phyloP scores from a whole-genome alignment of 2,888 invertebrate genomes.

The Limenitis camilla region DNA sequence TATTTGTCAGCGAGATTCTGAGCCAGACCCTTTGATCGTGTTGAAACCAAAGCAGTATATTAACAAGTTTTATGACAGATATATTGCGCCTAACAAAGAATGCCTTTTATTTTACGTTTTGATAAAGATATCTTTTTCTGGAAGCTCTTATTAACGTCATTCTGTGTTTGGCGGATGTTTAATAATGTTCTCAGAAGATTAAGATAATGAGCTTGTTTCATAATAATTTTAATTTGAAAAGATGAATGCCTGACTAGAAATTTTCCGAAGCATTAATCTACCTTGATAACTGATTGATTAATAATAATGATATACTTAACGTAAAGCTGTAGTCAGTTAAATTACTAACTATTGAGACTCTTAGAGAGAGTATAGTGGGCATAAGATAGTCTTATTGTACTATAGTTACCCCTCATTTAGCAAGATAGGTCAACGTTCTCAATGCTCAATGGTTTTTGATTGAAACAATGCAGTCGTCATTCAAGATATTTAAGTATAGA shows the following conservation, averaged over 20 bases:
- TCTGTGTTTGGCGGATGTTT: conserved; percentile 16
- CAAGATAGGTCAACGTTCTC: conserved; percentile 63
- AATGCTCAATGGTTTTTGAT: conserved; percentile 64
- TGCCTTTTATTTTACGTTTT: conserved; percentile 43
- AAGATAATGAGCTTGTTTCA: conserved; percentile 9
- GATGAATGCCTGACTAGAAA: not conserved
- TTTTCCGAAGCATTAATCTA: not conserved
- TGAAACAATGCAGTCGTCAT: conserved; percentile 60
- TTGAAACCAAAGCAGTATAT: conserved; percentile 56
- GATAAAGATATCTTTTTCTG: conserved; percentile 23
- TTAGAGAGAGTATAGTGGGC: too few relatives aligned
- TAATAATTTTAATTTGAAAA: not conserved
- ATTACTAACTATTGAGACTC: too few relatives aligned
- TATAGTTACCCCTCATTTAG: conserved; percentile 60
- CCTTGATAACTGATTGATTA: too few relatives aligned
- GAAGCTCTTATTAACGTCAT: conserved; percentile 19
- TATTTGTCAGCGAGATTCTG: conserved; percentile 57
- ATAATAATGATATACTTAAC: too few relatives aligned
- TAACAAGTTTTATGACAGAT: conserved; percentile 68
- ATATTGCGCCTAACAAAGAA: conserved; percentile 56
- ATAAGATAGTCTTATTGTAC: not conserved
- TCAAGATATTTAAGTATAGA: conserved; percentile 50
- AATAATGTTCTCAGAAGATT: conserved; percentile 14
- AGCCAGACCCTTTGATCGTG: conserved; percentile 59
- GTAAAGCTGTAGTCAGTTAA: too few relatives aligned